A percentile compares a stretch with the other conserved stretches of the same genome.
Conservation (phyloP, 1,140 invertebrate genomes). For the Hypothenemus hampei region DNA sequence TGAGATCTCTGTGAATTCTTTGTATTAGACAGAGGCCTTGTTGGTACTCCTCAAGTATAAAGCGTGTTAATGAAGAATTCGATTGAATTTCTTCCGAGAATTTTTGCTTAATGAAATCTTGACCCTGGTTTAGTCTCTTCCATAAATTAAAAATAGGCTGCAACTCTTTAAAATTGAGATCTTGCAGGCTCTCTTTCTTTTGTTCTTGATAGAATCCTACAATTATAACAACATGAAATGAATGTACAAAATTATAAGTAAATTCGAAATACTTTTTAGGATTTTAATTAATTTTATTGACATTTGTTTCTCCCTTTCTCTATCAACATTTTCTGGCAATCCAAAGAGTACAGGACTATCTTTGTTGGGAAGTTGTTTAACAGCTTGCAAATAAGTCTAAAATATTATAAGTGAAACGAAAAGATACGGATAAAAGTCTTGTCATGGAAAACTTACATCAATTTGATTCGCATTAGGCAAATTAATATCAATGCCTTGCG, state of each 20-base stretch:
- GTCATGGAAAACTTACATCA: conserved; percentile 12
- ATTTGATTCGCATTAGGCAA: conserved; percentile 49
- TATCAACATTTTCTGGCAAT: conserved; percentile 75
- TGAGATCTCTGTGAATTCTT: conserved; percentile 54
- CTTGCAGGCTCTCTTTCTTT: too few relatives aligned
- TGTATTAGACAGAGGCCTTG: conserved; percentile 50
- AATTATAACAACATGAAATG: too few relatives aligned
- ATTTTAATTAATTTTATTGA: conserved; percentile 59
- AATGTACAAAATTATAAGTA: conserved; percentile 21
- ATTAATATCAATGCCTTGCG: conserved; percentile 50
- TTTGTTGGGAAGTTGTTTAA: conserved; percentile 61
- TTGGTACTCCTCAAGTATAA: conserved; percentile 54
- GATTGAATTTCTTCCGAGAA: conserved; percentile 36
- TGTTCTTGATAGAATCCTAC: conserved; percentile 32
- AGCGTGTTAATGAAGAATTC: conserved; percentile 49
- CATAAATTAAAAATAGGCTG: conserved; percentile 66
- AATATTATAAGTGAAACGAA: conserved; percentile 31
- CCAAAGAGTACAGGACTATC: conserved; percentile 71
- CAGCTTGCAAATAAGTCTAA: conserved; percentile 57
- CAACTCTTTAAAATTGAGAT: conserved; percentile 49
- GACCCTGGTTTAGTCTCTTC: conserved; percentile 63
- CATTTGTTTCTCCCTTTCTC: conserved; percentile 68
- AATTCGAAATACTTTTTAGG: conserved; percentile 52
- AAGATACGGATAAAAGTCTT: background rate
- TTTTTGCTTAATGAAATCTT: conserved; percentile 45